Evolutionary conservation across 1,140 invertebrate species (phyloP).

Genomic region (Hestina assimilis): DNA sequence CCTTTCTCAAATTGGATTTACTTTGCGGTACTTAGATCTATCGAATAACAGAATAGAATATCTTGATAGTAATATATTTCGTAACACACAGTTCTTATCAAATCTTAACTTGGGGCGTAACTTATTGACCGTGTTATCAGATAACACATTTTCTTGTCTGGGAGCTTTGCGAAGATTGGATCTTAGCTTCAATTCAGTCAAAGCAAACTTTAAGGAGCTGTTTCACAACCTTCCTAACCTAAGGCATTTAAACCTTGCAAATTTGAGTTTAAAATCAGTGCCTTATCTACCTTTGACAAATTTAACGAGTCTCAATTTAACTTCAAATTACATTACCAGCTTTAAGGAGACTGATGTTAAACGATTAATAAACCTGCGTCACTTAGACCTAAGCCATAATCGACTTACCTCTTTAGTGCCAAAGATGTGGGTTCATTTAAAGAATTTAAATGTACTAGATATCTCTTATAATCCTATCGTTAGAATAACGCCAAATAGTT

Average conservation of each 20-base stretch:
- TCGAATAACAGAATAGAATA: constrained; percentile 91
- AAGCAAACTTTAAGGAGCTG: constrained; percentile 93
- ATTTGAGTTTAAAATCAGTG: constrained; percentile 85
- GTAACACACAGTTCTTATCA: constrained; percentile 88
- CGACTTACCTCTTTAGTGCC: constrained; percentile 82
- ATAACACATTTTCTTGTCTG: constrained; percentile 92
- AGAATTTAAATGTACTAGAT: constrained; percentile 81
- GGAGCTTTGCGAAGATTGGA: constrained; percentile 88
- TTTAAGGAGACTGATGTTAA: constrained; percentile 82
- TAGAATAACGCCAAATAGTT: constrained; percentile 76
- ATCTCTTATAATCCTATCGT: constrained; percentile 83
- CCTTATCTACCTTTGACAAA: constrained; percentile 86
- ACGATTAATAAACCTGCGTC: constrained; percentile 81
- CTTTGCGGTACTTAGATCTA: constrained; percentile 86
- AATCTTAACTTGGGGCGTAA: constrained; percentile 89
- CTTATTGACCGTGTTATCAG: constrained; percentile 89
- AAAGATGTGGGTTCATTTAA: constrained; percentile 80
- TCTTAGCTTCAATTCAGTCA: constrained; percentile 87
- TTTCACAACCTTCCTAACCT: constrained; percentile 91
- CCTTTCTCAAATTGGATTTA: constrained; percentile 86
- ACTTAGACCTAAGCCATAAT: constrained; percentile 84
- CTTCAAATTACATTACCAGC: constrained; percentile 84
- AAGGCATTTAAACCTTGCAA: constrained; percentile 85
- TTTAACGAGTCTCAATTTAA: constrained; percentile 86
- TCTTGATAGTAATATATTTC: constrained; percentile 92